Conservation (phyloP, 2,888 invertebrate genomes). For the Chironomus riparius region DNA sequence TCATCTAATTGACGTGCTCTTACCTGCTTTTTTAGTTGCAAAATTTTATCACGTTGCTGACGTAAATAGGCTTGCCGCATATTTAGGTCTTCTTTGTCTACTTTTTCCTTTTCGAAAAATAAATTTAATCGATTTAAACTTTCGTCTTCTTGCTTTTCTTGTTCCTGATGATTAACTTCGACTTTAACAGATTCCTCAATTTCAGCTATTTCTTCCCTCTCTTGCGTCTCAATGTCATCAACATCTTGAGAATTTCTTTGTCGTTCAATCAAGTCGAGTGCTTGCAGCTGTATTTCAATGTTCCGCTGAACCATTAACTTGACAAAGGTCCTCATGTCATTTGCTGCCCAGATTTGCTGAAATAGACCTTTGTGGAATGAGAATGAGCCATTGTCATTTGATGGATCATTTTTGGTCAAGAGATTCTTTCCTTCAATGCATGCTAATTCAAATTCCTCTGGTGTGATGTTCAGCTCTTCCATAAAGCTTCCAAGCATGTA, state of each 20-base stretch:
- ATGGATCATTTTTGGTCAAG: slow-evolving; percentile 44
- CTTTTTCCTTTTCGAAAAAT: slow-evolving; percentile 36
- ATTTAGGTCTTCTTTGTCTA: slow-evolving; percentile 56
- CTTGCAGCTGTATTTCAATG: slow-evolving; percentile 80
- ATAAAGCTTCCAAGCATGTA: slow-evolving; percentile 83
- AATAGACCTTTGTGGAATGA: slow-evolving; percentile 54
- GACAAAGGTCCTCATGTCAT: slow-evolving; percentile 81
- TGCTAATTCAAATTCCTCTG: slow-evolving; percentile 78
- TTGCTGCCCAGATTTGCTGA: slow-evolving; percentile 81
- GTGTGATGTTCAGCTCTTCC: slow-evolving; percentile 82
- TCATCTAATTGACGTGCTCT: slow-evolving; percentile 67
- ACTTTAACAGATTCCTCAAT: slow-evolving; percentile 28
- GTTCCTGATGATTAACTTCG: slow-evolving; percentile 20
- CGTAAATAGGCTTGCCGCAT: slow-evolving; percentile 77
- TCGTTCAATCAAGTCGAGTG: slow-evolving; percentile 72
- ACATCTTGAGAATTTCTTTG: slow-evolving; percentile 55
- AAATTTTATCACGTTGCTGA: slow-evolving; percentile 81
- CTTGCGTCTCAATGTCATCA: slow-evolving; percentile 35
- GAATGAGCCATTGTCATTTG: slow-evolving; percentile 43
- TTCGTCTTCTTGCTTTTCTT: slow-evolving; percentile 30
- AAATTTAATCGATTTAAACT: slow-evolving; percentile 39
- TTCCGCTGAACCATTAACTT: slow-evolving; percentile 91
- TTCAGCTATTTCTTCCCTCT: slow-evolving; percentile 32
- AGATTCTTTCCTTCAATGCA: slow-evolving; percentile 46
- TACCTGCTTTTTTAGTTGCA: slow-evolving; percentile 81